Evolutionary conservation across 1,140 invertebrate species (phyloP).

Genomic region (Cecropterus lyciades): DNA sequence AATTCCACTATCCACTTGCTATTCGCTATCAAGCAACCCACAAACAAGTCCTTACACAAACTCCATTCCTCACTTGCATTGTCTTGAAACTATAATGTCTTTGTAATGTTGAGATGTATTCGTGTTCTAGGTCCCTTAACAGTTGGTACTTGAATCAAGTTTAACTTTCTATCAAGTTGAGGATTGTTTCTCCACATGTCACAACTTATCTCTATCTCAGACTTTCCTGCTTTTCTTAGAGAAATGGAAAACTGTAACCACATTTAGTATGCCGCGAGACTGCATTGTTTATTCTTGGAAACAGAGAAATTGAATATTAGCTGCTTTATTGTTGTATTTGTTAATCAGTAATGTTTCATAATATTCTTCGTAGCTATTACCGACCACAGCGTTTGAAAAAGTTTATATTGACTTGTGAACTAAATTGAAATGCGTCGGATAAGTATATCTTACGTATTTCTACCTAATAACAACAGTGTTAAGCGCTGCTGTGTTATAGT

Average conservation of each 20-base stretch:
- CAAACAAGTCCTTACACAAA: neutral
- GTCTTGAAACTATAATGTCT: slow-evolving; percentile 1
- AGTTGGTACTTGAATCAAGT: neutral
- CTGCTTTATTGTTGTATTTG: too few species aligned
- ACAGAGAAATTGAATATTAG: neutral
- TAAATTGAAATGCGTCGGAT: too few species aligned
- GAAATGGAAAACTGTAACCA: too few species aligned
- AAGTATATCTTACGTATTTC: too few species aligned
- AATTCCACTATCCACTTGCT: neutral
- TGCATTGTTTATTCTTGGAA: neutral
- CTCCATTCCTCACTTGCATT: neutral
- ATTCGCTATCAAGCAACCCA: neutral
- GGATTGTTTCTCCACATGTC: neutral
- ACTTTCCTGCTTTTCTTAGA: neutral
- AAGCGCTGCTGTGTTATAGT: too few species aligned
- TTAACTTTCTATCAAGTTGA: slow-evolving; percentile 2
- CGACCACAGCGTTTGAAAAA: too few species aligned
- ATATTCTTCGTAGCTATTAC: too few species aligned
- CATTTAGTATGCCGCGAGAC: too few species aligned
- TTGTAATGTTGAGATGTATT: neutral
- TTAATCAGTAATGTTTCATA: too few species aligned
- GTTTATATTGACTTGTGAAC: too few species aligned
- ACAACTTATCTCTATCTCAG: neutral
- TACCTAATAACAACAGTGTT: too few species aligned
- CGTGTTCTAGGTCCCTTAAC: neutral